A percentile compares a stretch with the other conserved stretches of the same genome.
Evolutionary conservation across 2,113 vertebrate genomes (phyloP).

Genomic region (Hipposideros armiger): DNA sequence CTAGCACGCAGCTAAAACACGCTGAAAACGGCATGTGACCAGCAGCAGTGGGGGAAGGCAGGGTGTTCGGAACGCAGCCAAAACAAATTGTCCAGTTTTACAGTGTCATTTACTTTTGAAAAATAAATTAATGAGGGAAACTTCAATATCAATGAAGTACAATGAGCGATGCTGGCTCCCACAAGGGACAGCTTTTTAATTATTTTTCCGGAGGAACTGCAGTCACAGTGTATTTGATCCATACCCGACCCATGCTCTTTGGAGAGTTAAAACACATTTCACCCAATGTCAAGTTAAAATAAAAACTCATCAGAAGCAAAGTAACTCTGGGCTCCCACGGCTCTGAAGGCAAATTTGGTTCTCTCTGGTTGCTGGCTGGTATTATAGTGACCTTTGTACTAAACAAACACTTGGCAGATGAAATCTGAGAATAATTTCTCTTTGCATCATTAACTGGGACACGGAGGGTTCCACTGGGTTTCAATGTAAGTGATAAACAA

Average conservation of each 20-base stretch:
- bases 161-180: neutral
- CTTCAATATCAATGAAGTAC: conserved; percentile 67
- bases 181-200: conserved; percentile 31
- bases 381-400: neutral
- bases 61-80: conserved; percentile 28
- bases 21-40: neutral
- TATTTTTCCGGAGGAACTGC: conserved; percentile 54
- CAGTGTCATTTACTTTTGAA: conserved; percentile 69
- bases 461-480: neutral
- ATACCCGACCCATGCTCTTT: conserved; percentile 29
- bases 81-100: conserved; percentile 62
- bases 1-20: neutral
- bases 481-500: conserved; percentile 21
- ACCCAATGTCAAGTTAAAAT: conserved; percentile 59
- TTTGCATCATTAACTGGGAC: conserved; percentile 54
- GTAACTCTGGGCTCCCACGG: conserved; percentile 24
- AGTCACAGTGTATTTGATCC: conserved; percentile 53
- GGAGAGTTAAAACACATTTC: conserved; percentile 67
- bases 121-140: conserved; percentile 64
- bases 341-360: neutral
- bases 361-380: conserved; percentile 10
- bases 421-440: conserved; percentile 54
- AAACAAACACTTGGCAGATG: neutral
- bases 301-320: conserved; percentile 70
- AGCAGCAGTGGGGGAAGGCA: neutral